A percentile compares a stretch with the other conserved stretches of the same genome.
These are phyloP conservation scores for Urosaurus nigricauda DNA, from an alignment of 2,797 vertebrate species.

Conservation along the genomic window DNA sequence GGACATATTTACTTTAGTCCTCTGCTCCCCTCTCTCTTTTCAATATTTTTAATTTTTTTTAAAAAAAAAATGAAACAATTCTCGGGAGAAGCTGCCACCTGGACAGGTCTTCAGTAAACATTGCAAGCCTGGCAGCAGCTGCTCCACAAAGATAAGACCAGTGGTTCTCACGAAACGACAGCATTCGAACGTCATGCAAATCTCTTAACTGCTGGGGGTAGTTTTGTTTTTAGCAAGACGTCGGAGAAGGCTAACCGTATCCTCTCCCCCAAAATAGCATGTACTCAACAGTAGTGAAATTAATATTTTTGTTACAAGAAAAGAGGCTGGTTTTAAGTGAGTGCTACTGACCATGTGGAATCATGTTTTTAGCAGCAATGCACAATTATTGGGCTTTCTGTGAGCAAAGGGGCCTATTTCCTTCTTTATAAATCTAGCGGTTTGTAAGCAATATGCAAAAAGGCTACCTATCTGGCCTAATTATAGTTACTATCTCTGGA, in stretches of 20 bases:
- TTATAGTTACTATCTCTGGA: neutral
- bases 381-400: conserved; percentile 46
- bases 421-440: conserved; percentile 49
- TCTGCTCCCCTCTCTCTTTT: no score
- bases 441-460: conserved; percentile 53
- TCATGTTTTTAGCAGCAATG: conserved; percentile 61
- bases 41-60: neutral
- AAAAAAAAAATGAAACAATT: neutral
- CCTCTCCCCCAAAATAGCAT: neutral
- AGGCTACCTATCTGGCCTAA: neutral
- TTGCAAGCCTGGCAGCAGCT: conserved; percentile 60
- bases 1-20: neutral
- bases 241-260: conserved; percentile 66
- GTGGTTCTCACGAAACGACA: conserved; percentile 57
- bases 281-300: neutral
- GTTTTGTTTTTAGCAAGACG: conserved; percentile 71
- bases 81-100: neutral
- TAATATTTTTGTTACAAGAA: neutral
- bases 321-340: conserved; percentile 60
- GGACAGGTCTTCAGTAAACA: conserved; percentile 51
- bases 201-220: conserved; percentile 53
- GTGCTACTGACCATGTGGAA: conserved; percentile 50
- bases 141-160: conserved; percentile 64
- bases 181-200: conserved; percentile 66
- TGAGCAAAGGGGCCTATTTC: conserved; percentile 53